Conservation (phyloP, 2,113 vertebrate species). For the Aspidoscelis tigris region DNA sequence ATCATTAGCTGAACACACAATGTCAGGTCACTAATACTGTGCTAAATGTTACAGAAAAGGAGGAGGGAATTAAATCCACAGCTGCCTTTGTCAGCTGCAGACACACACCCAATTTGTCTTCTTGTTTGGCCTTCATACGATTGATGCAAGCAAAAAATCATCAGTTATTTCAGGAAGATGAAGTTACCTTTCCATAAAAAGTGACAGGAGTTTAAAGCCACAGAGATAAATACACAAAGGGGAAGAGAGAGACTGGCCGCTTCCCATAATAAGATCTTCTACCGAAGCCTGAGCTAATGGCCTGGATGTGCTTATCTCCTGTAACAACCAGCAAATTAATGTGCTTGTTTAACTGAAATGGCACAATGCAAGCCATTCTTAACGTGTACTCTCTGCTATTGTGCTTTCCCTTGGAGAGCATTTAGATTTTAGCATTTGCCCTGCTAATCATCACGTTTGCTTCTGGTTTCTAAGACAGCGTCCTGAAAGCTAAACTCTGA, state of each 20-base stretch:
- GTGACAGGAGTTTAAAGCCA: conserved; percentile 40
- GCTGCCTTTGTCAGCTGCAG: neutral
- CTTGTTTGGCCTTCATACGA: neutral
- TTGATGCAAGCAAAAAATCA: conserved; percentile 9
- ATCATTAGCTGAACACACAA: no score
- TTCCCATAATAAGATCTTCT: conserved; percentile 36
- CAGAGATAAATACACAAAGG: conserved; percentile 50
- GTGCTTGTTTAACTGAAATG: conserved; percentile 33
- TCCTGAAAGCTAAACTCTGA: neutral
- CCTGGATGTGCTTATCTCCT: conserved; percentile 18
- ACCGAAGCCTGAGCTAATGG: conserved; percentile 25
- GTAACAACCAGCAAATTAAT: conserved; percentile 33
- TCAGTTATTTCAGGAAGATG: conserved; percentile 30
- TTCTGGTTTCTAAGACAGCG: neutral
- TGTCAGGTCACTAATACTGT: no score
- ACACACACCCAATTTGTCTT: conserved; percentile 6
- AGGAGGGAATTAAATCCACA: neutral
- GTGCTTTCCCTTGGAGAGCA: conserved; percentile 17
- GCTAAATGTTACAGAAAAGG: neutral
- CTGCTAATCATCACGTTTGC: neutral
- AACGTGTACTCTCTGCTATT: conserved; percentile 24
- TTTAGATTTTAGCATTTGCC: conserved; percentile 13
- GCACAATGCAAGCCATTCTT: conserved; percentile 13
- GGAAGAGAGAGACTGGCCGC: conserved; percentile 19
- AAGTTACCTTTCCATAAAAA: conserved; percentile 30